Base-by-base conservation (phyloP, 2,888 invertebrate species). In the Bellardia pandia region DNA sequence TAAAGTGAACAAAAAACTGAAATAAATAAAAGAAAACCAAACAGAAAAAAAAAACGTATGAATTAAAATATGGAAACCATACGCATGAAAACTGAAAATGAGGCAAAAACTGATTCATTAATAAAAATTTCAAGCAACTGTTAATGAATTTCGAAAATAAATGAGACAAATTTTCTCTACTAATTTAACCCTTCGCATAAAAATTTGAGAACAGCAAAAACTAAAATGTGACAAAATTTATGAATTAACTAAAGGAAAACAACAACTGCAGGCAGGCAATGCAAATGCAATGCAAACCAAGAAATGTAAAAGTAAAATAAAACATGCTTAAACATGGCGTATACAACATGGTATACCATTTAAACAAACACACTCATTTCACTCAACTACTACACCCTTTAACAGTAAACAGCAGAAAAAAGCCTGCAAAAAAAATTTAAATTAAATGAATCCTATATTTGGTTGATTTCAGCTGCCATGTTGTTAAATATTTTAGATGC, bases 121-220 rank as follows among this genome's bases (percentile, higher is more conserved):
- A 83, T 83, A 83, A 81, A 81, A 80, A 75, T 72, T 85, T 82
- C 77, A 66, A 71, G 68, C 82, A 83, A 79, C 79, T 85, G 87
- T 87, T 87, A 87, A 87, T 87, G 87, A 87, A 81, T 82, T 87
- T 77, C 81, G 79, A 85, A 85, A 87, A 87, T 87, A 87, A 87
- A 87, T 85, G 85, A 87, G 85, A 87, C 81, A 87, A 87, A 87
- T 87, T 87, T 87, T 87, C 87, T 64, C 33, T 51, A 82, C 74
- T 82, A 81, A 87, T 87, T 82, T 78, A 87, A 78, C 85, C 85
- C 87, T 81, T 80, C 75, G 69, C 11, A 69, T 23, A 16, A 69
- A 60, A 68, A 56, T 66, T 75, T 51, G 53, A 60, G 14, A 30
- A 62, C 0, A 72, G 53, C n/a, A 23, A 79, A 74, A 33, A 76